phyloP scores from a whole-genome alignment of 2,888 invertebrate species.

The Scrobipalpa costella region DNA sequence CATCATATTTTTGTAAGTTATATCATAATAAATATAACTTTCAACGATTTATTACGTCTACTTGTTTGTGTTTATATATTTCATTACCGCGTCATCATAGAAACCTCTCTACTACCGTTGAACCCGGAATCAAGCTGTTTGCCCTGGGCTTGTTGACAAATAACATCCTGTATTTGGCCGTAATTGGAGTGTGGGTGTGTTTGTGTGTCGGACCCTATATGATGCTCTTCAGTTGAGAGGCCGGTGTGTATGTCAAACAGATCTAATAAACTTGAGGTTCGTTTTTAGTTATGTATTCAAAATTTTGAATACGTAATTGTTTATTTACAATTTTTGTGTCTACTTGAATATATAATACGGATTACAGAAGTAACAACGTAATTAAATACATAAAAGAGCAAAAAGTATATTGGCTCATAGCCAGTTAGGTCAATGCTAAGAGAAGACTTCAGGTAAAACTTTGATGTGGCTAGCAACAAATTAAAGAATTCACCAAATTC shows the following conservation, averaged over 20 bases:
- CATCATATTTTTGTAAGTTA: too few species aligned
- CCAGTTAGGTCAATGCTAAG: background rate
- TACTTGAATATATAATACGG: too few species aligned
- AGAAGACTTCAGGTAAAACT: background rate
- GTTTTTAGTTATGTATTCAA: background rate
- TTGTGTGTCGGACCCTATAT: conserved; percentile 13
- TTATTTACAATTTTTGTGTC: too few species aligned
- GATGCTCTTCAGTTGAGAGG: conserved; percentile 1
- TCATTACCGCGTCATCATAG: conserved; percentile 10
- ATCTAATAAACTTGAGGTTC: background rate
- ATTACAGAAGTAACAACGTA: too few species aligned
- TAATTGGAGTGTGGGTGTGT: conserved; percentile 19
- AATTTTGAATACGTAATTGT: background rate
- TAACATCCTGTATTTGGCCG: conserved; percentile 2
- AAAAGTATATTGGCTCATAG: background rate
- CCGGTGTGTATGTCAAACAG: conserved; percentile 7
- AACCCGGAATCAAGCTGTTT: conserved; percentile 12
- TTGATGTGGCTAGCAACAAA: conserved; percentile 2
- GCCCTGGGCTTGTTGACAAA: background rate
- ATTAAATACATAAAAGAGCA: background rate
- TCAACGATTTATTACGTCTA: background rate
- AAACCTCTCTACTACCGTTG: background rate
- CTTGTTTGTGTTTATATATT: background rate
- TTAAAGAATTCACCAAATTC: too few species aligned
- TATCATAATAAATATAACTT: too few species aligned